Evolutionary conservation across 2,888 invertebrate genomes (phyloP), one percentile per base, ranked within the genome.

Genomic region (Lycaena phlaeas): DNA sequence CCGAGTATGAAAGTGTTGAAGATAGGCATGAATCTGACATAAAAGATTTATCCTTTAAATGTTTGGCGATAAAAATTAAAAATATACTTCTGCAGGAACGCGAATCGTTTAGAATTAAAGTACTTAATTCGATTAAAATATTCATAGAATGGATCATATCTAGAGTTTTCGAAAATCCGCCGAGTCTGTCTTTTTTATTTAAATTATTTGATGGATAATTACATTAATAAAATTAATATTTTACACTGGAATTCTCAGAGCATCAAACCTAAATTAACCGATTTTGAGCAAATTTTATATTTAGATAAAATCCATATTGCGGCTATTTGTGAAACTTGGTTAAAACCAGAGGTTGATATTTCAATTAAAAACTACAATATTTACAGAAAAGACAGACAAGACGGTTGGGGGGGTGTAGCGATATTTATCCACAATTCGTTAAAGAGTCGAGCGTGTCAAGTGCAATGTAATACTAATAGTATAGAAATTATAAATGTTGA

Each of bases 271-370:
- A 31, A 31, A 17, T 17, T 31, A 9, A 11, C 4, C 9, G 31
- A 31, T 3, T 31, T 31, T n/a, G 31, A 31, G 17, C 7, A 15
- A 2, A n/a, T 31, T n/a, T 17, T 31, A n/a, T 31, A 1, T n/a
- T 9, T 10, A 26, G 42, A 42, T 7, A 45, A 36, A 14, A 28
- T 48, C 10, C 40, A 45, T 14, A 44, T 48, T 22, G 48, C 45
- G 6, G 42, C 34, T 1, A 9, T 48, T 9, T 26, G 40, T 42
- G 48, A 48, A 12, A 45, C 48, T 0, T 48, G 45, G 43, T 27
- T 48, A 3, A 38, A 42, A 2, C 30, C 40, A 7, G 26, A 40
- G 2, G 36, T 14, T n/a, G 11, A n/a, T 2, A 4, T 31, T 4
- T n/a, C 14, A 9, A n/a, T 31, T 3, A 17, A 17, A 4, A 10